Conservation (phyloP, 2,113 vertebrate species). For the Dolichotis patagonum region DNA sequence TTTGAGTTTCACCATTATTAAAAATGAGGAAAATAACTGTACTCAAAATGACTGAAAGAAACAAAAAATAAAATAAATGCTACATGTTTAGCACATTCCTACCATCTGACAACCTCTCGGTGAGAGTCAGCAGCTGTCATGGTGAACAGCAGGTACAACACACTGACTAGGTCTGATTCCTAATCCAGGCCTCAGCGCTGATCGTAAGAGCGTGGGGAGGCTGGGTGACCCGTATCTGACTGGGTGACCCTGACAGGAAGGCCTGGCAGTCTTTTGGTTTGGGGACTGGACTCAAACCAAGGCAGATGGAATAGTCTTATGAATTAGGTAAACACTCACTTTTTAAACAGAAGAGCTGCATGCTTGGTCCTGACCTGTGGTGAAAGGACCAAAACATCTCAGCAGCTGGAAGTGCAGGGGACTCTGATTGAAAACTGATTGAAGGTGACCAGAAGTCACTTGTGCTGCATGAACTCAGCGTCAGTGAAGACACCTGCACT, state of each 20-base stretch:
- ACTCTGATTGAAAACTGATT: not conserved
- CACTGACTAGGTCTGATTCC: not conserved
- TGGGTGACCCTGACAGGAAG: not conserved
- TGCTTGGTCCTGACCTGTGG: not conserved
- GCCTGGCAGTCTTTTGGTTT: not conserved
- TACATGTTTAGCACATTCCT: not conserved
- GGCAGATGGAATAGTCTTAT: not conserved
- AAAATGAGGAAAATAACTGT: not conserved
- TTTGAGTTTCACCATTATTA: not conserved
- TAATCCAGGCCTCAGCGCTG: accelerated
- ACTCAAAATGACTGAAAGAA: not conserved
- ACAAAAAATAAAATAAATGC: not conserved
- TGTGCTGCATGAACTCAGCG: accelerated
- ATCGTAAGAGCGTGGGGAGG: not conserved
- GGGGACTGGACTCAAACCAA: not conserved
- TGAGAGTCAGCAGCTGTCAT: not conserved
- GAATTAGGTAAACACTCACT: not conserved
- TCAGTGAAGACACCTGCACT: not conserved
- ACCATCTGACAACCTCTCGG: not conserved
- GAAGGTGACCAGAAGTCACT: not conserved
- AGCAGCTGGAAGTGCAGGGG: not conserved
- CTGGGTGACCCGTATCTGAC: not conserved
- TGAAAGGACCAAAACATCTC: not conserved
- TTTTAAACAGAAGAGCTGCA: not conserved
- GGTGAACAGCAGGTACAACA: not conserved